phyloP scores from a whole-genome alignment of 2,888 invertebrate species.

The Caenorhabditis afra region DNA sequence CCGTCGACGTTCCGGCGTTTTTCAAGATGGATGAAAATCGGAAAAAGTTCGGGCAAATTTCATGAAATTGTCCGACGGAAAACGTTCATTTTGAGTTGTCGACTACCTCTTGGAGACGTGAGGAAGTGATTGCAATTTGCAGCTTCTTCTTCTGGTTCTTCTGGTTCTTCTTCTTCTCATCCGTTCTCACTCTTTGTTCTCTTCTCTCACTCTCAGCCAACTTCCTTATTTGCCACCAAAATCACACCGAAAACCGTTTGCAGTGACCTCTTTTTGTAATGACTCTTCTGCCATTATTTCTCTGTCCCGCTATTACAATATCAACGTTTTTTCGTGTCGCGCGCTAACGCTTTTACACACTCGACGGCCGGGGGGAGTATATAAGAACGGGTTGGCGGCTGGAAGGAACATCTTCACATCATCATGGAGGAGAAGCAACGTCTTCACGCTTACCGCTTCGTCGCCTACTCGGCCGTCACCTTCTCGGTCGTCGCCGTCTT shows the following conservation, averaged over 20 bases:
- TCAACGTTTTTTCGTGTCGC: slow-evolving; percentile 1
- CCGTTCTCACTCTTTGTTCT: too few species aligned
- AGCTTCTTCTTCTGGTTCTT: too few species aligned
- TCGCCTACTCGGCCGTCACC: slow-evolving; percentile 61
- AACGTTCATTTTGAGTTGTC: too few species aligned
- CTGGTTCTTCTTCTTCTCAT: too few species aligned
- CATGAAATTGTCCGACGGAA: too few species aligned
- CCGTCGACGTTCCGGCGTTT: too few species aligned
- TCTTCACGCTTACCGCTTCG: slow-evolving; percentile 59
- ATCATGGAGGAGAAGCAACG: slow-evolving; percentile 58
- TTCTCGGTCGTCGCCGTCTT: slow-evolving; percentile 59
- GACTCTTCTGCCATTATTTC: background rate
- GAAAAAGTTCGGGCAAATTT: too few species aligned
- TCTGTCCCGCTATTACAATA: slow-evolving; percentile 29
- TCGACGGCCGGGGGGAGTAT: slow-evolving; percentile 21
- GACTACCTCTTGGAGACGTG: too few species aligned
- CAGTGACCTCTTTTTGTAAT: slow-evolving; percentile 36
- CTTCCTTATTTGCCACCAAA: background rate
- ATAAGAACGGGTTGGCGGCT: slow-evolving; percentile 37
- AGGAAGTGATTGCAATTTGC: too few species aligned
- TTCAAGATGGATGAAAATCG: too few species aligned
- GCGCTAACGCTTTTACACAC: slow-evolving; percentile 27
- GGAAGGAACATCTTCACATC: slow-evolving; percentile 29
- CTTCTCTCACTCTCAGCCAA: too few species aligned
- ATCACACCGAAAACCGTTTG: slow-evolving; percentile 37